These are phyloP conservation scores for Labia minor DNA, from an alignment of 2,888 invertebrate species.

Conservation along the genomic window DNA sequence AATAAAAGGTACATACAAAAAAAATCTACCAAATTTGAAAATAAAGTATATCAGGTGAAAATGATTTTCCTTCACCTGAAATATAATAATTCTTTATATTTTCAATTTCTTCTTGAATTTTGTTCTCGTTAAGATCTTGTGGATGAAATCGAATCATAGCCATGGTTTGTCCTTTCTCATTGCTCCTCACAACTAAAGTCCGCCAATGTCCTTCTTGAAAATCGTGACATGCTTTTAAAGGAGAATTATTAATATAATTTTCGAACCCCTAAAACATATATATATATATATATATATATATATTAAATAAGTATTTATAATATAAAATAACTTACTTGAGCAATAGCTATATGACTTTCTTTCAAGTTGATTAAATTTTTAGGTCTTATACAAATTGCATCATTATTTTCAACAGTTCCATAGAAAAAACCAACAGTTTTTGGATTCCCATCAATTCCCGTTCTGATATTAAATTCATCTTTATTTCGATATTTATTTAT, in stretches of 20 bases:
- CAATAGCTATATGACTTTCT: constrained; percentile 32
- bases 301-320: too few relatives aligned
- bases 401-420: constrained; percentile 29
- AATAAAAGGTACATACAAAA: too few relatives aligned
- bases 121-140: constrained; percentile 30
- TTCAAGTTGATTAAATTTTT: constrained; percentile 32
- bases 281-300: not conserved
- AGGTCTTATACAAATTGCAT: constrained; percentile 32
- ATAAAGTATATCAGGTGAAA: constrained; percentile 29
- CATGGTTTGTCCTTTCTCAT: constrained; percentile 36
- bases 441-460: constrained; percentile 34
- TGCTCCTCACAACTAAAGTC: constrained; percentile 39
- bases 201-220: constrained; percentile 43
- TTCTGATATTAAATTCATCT: constrained; percentile 35
- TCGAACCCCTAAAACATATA: constrained; percentile 32
- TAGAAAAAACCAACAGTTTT: constrained; percentile 36
- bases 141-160: constrained; percentile 37
- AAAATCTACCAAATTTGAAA: constrained; percentile 31
- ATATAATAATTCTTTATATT: constrained; percentile 29
- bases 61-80: constrained; percentile 25
- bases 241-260: constrained; percentile 34
- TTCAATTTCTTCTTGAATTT: constrained; percentile 28
- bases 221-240: constrained; percentile 35
- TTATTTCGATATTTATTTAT: constrained; percentile 35
- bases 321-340: constrained; percentile 28